Conservation (phyloP, 2,888 invertebrate genomes). For the Calliopum simillimum region DNA sequence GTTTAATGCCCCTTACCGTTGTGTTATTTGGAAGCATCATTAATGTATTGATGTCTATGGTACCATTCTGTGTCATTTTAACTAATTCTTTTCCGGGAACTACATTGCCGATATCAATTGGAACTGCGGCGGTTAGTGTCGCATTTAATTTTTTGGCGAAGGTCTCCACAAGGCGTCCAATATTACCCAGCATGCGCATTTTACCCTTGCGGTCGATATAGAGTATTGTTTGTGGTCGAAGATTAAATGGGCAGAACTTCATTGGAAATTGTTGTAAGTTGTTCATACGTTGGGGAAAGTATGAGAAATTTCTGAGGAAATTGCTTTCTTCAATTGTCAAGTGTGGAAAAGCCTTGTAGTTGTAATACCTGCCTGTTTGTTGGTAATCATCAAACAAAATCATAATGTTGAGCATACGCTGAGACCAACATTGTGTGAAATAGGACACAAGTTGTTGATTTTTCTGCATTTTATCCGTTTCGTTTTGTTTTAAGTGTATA, state of each 20-base stretch:
- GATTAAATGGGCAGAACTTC: constrained; percentile 36
- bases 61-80: not conserved
- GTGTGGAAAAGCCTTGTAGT: constrained; percentile 15
- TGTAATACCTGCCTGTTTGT: not conserved
- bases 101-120: not conserved
- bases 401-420: constrained; percentile 22
- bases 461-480: too few relatives aligned
- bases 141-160: constrained; percentile 48
- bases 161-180: constrained; percentile 40
- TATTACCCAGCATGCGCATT: constrained; percentile 42
- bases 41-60: constrained; percentile 42
- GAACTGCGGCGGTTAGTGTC: constrained; percentile 27
- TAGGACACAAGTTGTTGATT: too few relatives aligned
- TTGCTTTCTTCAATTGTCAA: not conserved
- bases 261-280: constrained; percentile 20
- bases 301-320: not conserved
- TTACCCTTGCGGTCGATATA: constrained; percentile 33
- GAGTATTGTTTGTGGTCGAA: constrained; percentile 46
- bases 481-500: too few relatives aligned
- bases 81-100: not conserved
- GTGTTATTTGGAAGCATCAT: not conserved
- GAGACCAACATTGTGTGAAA: too few relatives aligned
- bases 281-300: constrained; percentile 21
- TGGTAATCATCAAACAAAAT: constrained; percentile 9
- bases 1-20: constrained; percentile 27